Conservation (phyloP, 2,888 invertebrate genomes). For the Melanophora roralis region DNA sequence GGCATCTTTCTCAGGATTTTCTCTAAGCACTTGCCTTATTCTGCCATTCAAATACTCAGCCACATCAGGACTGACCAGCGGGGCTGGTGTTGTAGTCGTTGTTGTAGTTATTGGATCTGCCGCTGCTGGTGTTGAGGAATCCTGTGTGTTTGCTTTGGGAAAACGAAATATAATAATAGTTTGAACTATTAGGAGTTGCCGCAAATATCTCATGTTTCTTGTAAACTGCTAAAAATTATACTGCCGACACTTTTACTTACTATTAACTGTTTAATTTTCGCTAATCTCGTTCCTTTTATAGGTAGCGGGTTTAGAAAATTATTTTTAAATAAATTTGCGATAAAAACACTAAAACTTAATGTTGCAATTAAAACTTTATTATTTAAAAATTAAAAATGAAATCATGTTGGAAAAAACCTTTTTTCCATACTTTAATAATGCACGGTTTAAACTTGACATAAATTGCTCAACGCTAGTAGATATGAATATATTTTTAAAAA, state of each 20-base stretch:
- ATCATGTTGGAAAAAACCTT: too few relatives aligned
- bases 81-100: not conserved
- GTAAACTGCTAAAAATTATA: not conserved
- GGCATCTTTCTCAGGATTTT: not conserved
- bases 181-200: not conserved
- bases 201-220: not conserved
- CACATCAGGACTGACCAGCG: not conserved
- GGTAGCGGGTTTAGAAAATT: not conserved
- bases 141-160: not conserved
- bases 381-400: not conserved
- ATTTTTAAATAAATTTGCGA: not conserved
- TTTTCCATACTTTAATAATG: too few relatives aligned
- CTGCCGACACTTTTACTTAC: not conserved
- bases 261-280: not conserved
- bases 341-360: not conserved
- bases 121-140: not conserved
- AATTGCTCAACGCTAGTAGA: too few relatives aligned
- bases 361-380: not conserved
- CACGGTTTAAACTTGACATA: too few relatives aligned
- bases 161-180: not conserved
- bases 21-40: slow-evolving; percentile 11
- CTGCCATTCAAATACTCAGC: slow-evolving; percentile 5
- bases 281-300: not conserved
- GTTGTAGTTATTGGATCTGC: not conserved
- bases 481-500: too few relatives aligned